Conservation (phyloP, 2,113 vertebrate species). For the Ginglymostoma cirratum region DNA sequence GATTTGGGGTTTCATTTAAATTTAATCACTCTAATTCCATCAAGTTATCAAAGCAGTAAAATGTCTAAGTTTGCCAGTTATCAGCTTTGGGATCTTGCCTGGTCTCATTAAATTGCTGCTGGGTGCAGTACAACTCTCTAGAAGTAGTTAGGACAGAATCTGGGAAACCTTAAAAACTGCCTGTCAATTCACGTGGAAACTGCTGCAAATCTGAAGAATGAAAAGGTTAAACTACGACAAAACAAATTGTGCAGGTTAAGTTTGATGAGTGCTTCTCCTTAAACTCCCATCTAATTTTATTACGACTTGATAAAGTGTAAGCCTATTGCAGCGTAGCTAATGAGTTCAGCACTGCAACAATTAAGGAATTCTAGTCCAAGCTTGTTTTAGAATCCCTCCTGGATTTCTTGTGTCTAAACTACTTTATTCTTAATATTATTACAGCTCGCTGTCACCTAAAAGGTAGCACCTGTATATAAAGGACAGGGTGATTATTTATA, state of each 20-base stretch:
- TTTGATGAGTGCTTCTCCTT: slow-evolving; percentile 37
- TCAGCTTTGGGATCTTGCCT: neutral
- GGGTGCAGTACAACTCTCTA: neutral
- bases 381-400: slow-evolving; percentile 34
- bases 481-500: neutral
- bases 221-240: slow-evolving; percentile 37
- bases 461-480: neutral
- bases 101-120: neutral
- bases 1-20: neutral
- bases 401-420: slow-evolving; percentile 13
- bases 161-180: neutral
- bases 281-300: slow-evolving; percentile 38
- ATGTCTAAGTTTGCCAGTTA: neutral
- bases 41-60: neutral
- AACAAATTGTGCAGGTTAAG: slow-evolving; percentile 37
- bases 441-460: neutral
- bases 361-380: slow-evolving; percentile 31
- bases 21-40: neutral
- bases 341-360: slow-evolving; percentile 34
- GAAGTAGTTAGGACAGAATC: neutral
- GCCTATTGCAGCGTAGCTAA: slow-evolving; percentile 36
- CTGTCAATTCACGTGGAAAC: slow-evolving; percentile 35
- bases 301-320: slow-evolving; percentile 37
- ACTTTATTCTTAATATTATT: slow-evolving; percentile 19
- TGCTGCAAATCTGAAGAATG: slow-evolving; percentile 34